Conservation (phyloP, 1,140 invertebrate genomes). For the Patella vulgata region DNA sequence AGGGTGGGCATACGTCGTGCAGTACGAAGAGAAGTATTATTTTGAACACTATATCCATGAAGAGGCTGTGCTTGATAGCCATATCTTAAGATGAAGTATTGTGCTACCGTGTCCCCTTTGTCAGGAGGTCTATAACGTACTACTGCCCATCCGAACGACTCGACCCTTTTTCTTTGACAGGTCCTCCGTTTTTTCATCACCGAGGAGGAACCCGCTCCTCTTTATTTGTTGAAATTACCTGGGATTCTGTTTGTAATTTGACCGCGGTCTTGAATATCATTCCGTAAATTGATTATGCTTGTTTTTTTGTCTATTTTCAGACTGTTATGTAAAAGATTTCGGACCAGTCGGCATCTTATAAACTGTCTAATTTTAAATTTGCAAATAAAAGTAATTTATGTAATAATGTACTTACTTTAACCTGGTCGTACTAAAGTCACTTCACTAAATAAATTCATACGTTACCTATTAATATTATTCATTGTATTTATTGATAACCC, state of each 20-base stretch:
- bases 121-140: no score
- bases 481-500: no score
- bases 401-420: no score
- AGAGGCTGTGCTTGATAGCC: no score
- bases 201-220: neutral
- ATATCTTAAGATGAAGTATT: no score
- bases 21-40: neutral
- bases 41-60: no score
- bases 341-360: conserved; percentile 81
- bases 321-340: conserved; percentile 91
- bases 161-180: neutral
- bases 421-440: no score
- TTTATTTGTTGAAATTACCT: neutral
- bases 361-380: no score
- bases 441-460: no score
- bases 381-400: no score
- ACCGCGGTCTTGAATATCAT: neutral
- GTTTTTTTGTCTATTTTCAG: conserved; percentile 34
- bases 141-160: neutral
- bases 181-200: neutral
- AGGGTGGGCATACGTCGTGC: neutral
- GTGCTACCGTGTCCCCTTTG: no score
- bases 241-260: neutral
- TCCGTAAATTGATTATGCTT: neutral
- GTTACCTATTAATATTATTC: no score